These are phyloP conservation scores for Semnornis frantzii DNA, from an alignment of 2,113 vertebrate genomes.

Conservation along the genomic window DNA sequence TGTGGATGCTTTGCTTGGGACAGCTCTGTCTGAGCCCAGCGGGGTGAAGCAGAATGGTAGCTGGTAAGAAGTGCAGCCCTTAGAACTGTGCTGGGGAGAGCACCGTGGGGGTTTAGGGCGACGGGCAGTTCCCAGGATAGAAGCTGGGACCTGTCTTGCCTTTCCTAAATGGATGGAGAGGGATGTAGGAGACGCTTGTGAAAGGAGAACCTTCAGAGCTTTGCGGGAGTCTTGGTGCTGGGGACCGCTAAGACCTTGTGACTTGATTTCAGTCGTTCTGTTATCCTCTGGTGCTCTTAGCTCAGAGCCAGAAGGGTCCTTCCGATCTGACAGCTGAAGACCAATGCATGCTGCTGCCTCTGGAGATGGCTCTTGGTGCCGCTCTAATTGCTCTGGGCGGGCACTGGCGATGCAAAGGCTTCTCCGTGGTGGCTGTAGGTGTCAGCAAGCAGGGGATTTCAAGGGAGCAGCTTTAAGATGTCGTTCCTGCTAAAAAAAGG, in stretches of 20 bases:
- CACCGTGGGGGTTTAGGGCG: rapidly evolving
- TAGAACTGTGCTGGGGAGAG: neutral
- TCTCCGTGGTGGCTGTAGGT: neutral
- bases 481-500: neutral
- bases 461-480: neutral
- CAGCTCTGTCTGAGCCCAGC: rapidly evolving
- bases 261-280: neutral
- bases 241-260: neutral
- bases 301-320: neutral
- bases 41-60: neutral
- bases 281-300: neutral
- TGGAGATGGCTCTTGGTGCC: neutral
- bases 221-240: neutral
- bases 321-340: neutral
- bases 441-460: neutral
- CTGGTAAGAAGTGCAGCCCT: neutral
- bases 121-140: neutral
- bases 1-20: rapidly evolving
- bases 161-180: neutral
- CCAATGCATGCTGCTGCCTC: neutral
- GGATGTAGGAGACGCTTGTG: neutral
- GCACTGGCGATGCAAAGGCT: neutral
- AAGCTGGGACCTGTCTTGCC: neutral
- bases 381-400: neutral
- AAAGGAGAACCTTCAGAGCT: neutral